Conservation (phyloP, 2,888 invertebrate genomes). For the Rhingia campestris region DNA sequence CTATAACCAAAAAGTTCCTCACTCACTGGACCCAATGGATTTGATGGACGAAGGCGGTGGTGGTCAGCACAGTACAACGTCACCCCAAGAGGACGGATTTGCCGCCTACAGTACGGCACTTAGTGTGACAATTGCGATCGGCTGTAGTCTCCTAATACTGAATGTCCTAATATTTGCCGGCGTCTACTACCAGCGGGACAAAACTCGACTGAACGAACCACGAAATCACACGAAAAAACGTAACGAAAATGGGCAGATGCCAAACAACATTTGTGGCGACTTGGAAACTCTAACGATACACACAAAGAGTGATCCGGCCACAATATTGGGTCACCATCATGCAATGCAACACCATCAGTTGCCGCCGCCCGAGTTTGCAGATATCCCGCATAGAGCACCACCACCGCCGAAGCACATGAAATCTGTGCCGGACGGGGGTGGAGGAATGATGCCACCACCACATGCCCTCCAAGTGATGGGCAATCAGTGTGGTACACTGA, state of each 20-base stretch:
- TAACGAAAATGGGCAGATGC: conserved; percentile 93
- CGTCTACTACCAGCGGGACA: conserved; percentile 95
- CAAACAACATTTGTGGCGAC: conserved; percentile 94
- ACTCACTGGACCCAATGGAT: conserved; percentile 79
- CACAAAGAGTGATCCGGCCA: conserved; percentile 88
- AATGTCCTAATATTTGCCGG: conserved; percentile 97
- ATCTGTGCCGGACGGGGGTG: conserved; percentile 83
- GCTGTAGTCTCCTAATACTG: conserved; percentile 94
- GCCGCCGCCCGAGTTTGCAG: conserved; percentile 93
- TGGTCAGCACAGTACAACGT: conserved; percentile 82
- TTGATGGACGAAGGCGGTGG: conserved; percentile 78
- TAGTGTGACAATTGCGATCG: conserved; percentile 96
- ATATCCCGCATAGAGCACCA: conserved; percentile 90
- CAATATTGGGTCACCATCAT: conserved; percentile 89
- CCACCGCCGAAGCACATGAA: conserved; percentile 88
- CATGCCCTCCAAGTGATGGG: conserved; percentile 90
- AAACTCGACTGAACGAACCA: conserved; percentile 88
- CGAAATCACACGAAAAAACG: conserved; percentile 86
- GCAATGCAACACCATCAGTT: conserved; percentile 90
- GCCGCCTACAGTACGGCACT: conserved; percentile 95
- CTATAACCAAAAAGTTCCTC: conserved; percentile 77
- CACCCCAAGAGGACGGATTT: conserved; percentile 92
- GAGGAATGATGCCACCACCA: conserved; percentile 87
- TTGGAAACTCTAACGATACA: conserved; percentile 85
- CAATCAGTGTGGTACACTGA: conserved; percentile 88